Base-by-base conservation (phyloP, 2,888 invertebrate species). In the Machimus rusticus region DNA sequence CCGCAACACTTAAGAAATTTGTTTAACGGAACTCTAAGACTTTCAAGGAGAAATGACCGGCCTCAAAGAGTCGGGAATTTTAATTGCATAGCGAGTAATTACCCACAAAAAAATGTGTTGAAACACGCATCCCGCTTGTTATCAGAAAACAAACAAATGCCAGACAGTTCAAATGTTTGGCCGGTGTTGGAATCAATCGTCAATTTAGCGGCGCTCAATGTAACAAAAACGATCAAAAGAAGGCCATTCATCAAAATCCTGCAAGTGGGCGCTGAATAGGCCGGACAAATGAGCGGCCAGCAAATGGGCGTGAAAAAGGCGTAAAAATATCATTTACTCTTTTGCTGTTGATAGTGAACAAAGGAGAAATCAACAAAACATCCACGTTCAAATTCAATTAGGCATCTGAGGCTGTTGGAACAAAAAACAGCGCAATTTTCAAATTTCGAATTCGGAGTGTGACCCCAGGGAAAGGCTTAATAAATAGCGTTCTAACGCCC, bases 261-360 rank as follows among this genome's bases (percentile, higher is more conserved):
- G 43, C 23, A 74, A 34, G 34, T 76, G 76, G 34, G 34, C 8
- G 78, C 19, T 43, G 78, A 78, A 78, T 43, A 43, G 43, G 28
- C 14, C 19, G 43, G 46, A 78, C 23, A 78, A 78, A 39, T 78
- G 23, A 78, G 23, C 78, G 39, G 23, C 1, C 37, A 78, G 37
- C 12, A 78, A 78, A 78, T 78, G 78, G 78, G 78, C 78, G 78
- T 78, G 78, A 78, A 78, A 77, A n/a, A 78, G 78, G 37, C 78
- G 37, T 78, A 78, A 78, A 78, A 78, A 46, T 78, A 78, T 78
- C 37, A 78, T 39, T 43, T 78, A 43, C 12, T 28, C 66, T 66
- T 77, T 19, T n/a, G 19, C 34, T 37, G 37, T 77, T 14, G n/a
- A 78, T n/a, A 43, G n/a, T 8, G 39, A 78, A 78, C 78, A 78